These are phyloP conservation scores for Myripristis murdjan DNA, from an alignment of 2,797 vertebrate species.

Conservation along the genomic window DNA sequence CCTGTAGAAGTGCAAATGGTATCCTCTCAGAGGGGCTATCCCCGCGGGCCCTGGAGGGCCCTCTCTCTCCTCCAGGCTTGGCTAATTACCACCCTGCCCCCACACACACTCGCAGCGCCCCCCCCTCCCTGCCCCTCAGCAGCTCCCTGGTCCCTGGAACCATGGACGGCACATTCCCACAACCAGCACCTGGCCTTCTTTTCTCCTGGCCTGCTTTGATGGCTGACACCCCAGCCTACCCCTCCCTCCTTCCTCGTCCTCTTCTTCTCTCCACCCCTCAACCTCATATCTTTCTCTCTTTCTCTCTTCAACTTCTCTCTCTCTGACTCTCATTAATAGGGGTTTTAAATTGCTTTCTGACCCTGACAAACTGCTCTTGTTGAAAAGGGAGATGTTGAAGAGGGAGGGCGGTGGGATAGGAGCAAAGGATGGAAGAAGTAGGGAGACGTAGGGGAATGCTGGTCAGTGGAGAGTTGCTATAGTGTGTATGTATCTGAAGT, in stretches of 20 bases:
- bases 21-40: constrained; percentile 86
- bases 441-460: constrained; percentile 15
- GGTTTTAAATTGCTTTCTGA: constrained; percentile 93
- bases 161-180: constrained; percentile 83
- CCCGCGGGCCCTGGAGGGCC: constrained; percentile 78
- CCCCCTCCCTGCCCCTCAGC: constrained; percentile 45
- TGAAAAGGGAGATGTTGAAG: constrained; percentile 82
- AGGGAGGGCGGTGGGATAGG: constrained; percentile 64
- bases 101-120: background rate
- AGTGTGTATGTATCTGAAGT: constrained; percentile 52
- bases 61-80: constrained; percentile 84
- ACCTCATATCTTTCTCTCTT: constrained; percentile 74
- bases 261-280: constrained; percentile 73
- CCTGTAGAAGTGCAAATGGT: constrained; percentile 89
- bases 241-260: constrained; percentile 71
- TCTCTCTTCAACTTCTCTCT: constrained; percentile 41
- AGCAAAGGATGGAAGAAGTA: constrained; percentile 45
- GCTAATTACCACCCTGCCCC: constrained; percentile 82
- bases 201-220: constrained; percentile 86
- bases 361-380: constrained; percentile 86
- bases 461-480: constrained; percentile 41
- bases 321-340: constrained; percentile 84
- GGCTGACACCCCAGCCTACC: constrained; percentile 84
- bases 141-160: constrained; percentile 74
- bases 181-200: constrained; percentile 88